Evolutionary conservation across 2,113 vertebrate species (phyloP).

Genomic region (Heptranchias perlo): DNA sequence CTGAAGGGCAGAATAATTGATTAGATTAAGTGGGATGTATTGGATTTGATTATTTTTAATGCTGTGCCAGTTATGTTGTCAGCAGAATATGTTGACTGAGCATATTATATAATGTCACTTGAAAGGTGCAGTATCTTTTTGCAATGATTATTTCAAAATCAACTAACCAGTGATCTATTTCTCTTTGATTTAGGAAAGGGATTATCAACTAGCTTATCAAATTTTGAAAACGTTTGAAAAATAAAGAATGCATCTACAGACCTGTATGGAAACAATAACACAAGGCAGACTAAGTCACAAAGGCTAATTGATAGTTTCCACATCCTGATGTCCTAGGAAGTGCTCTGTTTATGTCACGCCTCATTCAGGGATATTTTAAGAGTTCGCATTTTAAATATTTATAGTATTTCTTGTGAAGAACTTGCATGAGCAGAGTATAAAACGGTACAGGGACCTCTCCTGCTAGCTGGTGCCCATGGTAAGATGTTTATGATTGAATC

Average conservation of each 20-base stretch:
- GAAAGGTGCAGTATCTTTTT: not conserved
- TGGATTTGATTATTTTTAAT: constrained; percentile 35
- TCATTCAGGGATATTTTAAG: not conserved
- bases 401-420: too few species aligned
- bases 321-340: not conserved
- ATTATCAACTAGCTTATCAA: not conserved
- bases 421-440: not conserved
- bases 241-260: not conserved
- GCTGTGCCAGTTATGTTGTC: constrained; percentile 22
- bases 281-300: not conserved
- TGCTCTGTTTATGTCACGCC: not conserved
- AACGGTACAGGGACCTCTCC: not conserved
- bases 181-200: too few species aligned
- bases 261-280: not conserved
- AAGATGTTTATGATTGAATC: not conserved
- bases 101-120: not conserved
- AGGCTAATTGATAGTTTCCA: not conserved
- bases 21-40: constrained; percentile 34
- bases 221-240: not conserved
- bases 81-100: not conserved
- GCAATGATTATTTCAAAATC: not conserved
- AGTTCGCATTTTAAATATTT: not conserved
- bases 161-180: too few species aligned
- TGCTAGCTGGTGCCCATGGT: not conserved
- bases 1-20: constrained; percentile 34